These are phyloP conservation scores for Cladopsammia gracilis DNA, from an alignment of 64 coral and sea anemone genomes.

Conservation along the genomic window DNA sequence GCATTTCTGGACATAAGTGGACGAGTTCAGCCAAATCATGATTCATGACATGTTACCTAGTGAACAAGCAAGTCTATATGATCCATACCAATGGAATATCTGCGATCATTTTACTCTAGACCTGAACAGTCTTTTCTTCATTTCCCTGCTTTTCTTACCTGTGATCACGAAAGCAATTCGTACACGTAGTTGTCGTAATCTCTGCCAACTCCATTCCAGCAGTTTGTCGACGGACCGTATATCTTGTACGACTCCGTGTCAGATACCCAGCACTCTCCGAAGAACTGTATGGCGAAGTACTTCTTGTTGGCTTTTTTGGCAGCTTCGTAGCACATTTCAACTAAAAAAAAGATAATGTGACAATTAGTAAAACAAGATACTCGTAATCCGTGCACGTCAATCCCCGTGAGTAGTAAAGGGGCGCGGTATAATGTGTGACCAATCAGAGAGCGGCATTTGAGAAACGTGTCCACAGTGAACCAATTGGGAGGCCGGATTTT, in stretches of 20 bases:
- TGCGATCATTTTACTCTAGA: too few species aligned
- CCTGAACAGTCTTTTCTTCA: not conserved
- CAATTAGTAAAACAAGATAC: too few species aligned
- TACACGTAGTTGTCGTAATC: conserved; percentile 91
- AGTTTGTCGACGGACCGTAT: conserved; percentile 68
- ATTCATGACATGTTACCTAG: too few species aligned
- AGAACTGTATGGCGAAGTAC: conserved; percentile 93
- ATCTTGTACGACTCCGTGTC: conserved; percentile 60
- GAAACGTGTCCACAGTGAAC: too few species aligned
- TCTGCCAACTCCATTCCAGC: conserved; percentile 79
- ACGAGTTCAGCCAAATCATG: too few species aligned
- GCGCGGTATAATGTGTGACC: too few species aligned
- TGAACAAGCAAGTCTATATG: too few species aligned
- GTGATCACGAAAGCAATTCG: conserved; percentile 65
- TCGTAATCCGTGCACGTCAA: not conserved
- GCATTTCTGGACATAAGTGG: too few species aligned
- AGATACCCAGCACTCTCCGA: conserved; percentile 89
- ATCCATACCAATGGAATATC: too few species aligned
- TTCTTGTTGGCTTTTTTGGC: conserved; percentile 73
- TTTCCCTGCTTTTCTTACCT: not conserved
- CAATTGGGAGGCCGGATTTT: too few species aligned
- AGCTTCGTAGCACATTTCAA: conserved; percentile 83
- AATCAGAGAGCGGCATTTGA: too few species aligned
- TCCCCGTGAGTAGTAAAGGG: not conserved
- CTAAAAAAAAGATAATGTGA: not conserved